Percentiles rank a stretch among this genome's conserved stretches.
phyloP scores from a whole-genome alignment of 2,888 invertebrate genomes.

The Eurytoma californica region DNA sequence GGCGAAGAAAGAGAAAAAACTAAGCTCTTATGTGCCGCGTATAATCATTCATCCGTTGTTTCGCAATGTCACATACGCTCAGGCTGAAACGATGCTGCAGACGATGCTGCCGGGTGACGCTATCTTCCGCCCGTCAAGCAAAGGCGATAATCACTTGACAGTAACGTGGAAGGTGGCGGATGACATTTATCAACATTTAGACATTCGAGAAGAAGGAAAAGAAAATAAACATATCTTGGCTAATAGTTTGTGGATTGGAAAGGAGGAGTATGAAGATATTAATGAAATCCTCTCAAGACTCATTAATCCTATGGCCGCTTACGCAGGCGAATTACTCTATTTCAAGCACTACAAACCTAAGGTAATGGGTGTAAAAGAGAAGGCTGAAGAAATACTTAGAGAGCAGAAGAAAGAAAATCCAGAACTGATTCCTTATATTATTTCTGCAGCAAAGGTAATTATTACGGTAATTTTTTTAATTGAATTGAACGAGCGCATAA shows the following conservation, averaged over 20 bases:
- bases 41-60: slow-evolving; percentile 99
- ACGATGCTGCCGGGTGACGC: slow-evolving; percentile 98
- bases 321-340: slow-evolving; percentile 91
- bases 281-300: slow-evolving; percentile 97
- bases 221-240: slow-evolving; percentile 97
- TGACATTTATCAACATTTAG: slow-evolving; percentile 96
- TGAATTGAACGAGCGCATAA: background rate
- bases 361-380: slow-evolving; percentile 87
- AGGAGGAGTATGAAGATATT: slow-evolving; percentile 97
- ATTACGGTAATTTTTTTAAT: background rate
- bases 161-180: slow-evolving; percentile 99
- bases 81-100: slow-evolving; percentile 93
- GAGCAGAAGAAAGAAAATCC: slow-evolving; percentile 93
- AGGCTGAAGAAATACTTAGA: slow-evolving; percentile 89
- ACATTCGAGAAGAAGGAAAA: slow-evolving; percentile 96
- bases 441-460: slow-evolving; percentile 84
- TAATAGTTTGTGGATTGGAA: slow-evolving; percentile 88
- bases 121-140: slow-evolving; percentile 97
- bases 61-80: slow-evolving; percentile 95
- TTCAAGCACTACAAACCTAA: slow-evolving; percentile 93
- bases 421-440: slow-evolving; percentile 91
- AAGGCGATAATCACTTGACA: slow-evolving; percentile 96
- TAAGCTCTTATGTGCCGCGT: slow-evolving; percentile 93
- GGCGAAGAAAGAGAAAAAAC: slow-evolving; percentile 89
- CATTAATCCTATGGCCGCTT: slow-evolving; percentile 97